Base-by-base conservation (phyloP, 1,140 invertebrate species). In the Drosophila repleta region DNA sequence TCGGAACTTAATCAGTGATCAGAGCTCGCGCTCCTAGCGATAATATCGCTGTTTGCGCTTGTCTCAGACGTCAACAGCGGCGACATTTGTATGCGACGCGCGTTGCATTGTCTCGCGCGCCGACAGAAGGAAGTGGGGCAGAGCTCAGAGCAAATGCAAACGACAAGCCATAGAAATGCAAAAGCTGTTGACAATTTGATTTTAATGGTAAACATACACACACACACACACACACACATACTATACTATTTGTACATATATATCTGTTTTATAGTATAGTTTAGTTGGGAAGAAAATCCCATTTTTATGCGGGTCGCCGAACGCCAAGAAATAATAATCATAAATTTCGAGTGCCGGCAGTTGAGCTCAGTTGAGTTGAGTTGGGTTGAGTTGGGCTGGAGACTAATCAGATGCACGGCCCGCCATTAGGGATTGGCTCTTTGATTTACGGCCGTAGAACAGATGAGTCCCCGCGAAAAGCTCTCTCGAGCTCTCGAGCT, bases 331-430 rank as follows among this genome's bases (percentile, higher is more conserved):
- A 48, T 21, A 63, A 48, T 21, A 61, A 49, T 48, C 35, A 75
- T 64, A 77, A 85, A 79, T 77, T 70, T 52, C 45, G 63, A 76
- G 64, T 68, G 73, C 71, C 70, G 74, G 46, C 74, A 73, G 35
- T 48, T 48, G 26, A 43, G 39, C n/a, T 39, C 26, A 45, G 20
- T 29, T 26, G 26, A 29, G 26, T 3, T 35, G 32, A 11, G 29
- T 2, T 32, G 29, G 68, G 32, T 10, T 35, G 32, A 35, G 29
- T 21, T 57, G 26, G 45, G 17, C 17, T 49, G n/a, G 15, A 17
- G 39, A 5, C 39, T 56, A 55, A 45, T 43, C 32, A 41, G 67
- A 69, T 74, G 51, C 26, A n/a, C 39, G 67, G 66, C 57, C 37
- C 39, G 37, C 67, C 64, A 46, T 58, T 68, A 46, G 71, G 77